Base-by-base conservation (phyloP, 2,113 vertebrate species). In the Hippopotamus amphibius region DNA sequence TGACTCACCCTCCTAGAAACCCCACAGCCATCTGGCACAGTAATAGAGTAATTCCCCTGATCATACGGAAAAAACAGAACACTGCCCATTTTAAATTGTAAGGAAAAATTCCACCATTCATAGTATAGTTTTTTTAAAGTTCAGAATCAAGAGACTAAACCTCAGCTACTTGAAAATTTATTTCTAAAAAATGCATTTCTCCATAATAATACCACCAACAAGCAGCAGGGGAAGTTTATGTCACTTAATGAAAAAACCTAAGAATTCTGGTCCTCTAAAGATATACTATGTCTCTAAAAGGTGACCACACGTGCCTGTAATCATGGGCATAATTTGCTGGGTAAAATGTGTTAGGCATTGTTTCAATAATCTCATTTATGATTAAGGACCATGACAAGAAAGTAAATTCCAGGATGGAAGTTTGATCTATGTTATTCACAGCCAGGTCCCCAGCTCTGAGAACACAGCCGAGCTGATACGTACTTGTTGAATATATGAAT, bases 221-320 rank as follows among this genome's bases (percentile, higher is more conserved):
- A 53, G 43, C 37, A 17, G 6, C 2, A 57, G 19, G 14, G 30
- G 28, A 30, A 3, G n/a, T 43, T 22, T 26, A n/a, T 24, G 50
- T 3, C 9, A 28, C 46, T 43, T 84, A 53, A n/a, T n/a, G 43
- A 59, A 81, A 74, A 66, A 24, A 46, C 24, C 37, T 22, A 63
- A 43, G 53, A 50, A 76, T 8, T 41, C 33, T 28, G 13, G 59
- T 53, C 74, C 9, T 82, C 57, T 65, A 15, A 50, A 37, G 57
- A 59, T 0, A 9, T 0, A 22, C 4, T 37, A 0, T 17, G 22
- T 72, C 86, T 93, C 80, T 43, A 33, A 46, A 93, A 86, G 28
- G 43, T 0, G 0, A 22, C n/a, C 66, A 1, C 1, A 33, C 19
- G 4, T 53, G 4, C 10, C 9, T 0, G 1, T 43, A 10, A 2